A percentile compares a stretch with the other conserved stretches of the same genome.
Conservation (phyloP, 2,113 vertebrate genomes). For the Nothobranchius furzeri region DNA sequence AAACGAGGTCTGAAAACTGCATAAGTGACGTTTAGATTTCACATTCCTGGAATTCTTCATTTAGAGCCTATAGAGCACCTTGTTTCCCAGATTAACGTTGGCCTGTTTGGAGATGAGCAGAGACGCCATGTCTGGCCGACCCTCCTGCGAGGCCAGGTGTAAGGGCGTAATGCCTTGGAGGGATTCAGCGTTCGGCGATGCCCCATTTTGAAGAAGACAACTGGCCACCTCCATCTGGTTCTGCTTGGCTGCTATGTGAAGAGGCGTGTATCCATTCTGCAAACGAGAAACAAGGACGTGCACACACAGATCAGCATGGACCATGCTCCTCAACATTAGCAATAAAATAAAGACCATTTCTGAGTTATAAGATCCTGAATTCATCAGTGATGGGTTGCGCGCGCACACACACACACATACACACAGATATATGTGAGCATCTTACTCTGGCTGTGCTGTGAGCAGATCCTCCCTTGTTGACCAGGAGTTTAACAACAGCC, state of each 20-base stretch:
- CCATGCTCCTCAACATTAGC: not conserved
- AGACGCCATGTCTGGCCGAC: conserved; percentile 88
- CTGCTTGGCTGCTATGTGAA: conserved; percentile 96
- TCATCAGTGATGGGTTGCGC: conserved; percentile 5
- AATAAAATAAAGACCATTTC: not conserved
- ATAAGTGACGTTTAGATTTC: not conserved
- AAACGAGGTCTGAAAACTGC: too few relatives aligned
- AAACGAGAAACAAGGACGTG: conserved; percentile 15
- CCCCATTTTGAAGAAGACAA: conserved; percentile 90
- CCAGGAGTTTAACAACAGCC: conserved; percentile 92
- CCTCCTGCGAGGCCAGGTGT: conserved; percentile 94
- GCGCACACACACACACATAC: conserved; percentile 23
- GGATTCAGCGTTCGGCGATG: conserved; percentile 87
- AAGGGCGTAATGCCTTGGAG: conserved; percentile 92
- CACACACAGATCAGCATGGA: conserved; percentile 6
- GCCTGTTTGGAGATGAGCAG: conserved; percentile 93
- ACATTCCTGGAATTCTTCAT: too few relatives aligned
- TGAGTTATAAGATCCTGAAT: not conserved
- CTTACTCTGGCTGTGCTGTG: conserved; percentile 93
- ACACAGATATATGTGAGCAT: conserved; percentile 43
- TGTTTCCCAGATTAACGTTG: conserved; percentile 92
- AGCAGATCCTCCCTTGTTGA: conserved; percentile 90
- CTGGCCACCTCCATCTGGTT: conserved; percentile 93
- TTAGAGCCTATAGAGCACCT: conserved; percentile 73
- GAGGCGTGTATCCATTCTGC: conserved; percentile 94